phyloP scores from a whole-genome alignment of 2,888 invertebrate genomes.

The Drosophila quinaria region DNA sequence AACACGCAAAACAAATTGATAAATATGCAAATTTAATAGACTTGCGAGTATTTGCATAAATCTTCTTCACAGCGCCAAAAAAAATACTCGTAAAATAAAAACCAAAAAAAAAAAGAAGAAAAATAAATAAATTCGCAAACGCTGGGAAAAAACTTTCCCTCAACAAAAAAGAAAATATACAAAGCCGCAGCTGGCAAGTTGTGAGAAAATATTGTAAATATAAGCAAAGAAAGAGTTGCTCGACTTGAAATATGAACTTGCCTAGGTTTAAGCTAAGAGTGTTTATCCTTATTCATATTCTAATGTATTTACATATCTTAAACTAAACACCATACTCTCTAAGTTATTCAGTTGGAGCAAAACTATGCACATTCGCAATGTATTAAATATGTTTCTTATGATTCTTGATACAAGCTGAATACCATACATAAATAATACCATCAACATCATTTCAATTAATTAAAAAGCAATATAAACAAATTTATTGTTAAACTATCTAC shows the following conservation, averaged over 20 bases:
- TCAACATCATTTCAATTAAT: not conserved
- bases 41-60: slow-evolving; percentile 75
- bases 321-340: not conserved
- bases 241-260: slow-evolving; percentile 7
- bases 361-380: not conserved
- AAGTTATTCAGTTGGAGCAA: not conserved
- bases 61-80: slow-evolving; percentile 55
- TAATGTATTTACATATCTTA: slow-evolving; percentile 11
- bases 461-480: not conserved
- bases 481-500: no score
- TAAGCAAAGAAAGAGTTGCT: slow-evolving; percentile 14
- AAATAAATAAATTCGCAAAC: slow-evolving; percentile 39
- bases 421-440: not conserved
- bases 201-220: not conserved
- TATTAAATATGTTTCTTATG: not conserved
- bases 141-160: slow-evolving; percentile 4
- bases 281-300: slow-evolving; percentile 11
- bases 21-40: slow-evolving; percentile 80
- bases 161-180: not conserved
- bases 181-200: slow-evolving; percentile 22
- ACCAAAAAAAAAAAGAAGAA: slow-evolving; percentile 33
- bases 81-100: slow-evolving; percentile 13
- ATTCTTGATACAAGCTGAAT: not conserved
- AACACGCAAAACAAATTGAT: slow-evolving; percentile 74
- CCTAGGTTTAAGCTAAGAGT: not conserved